These are phyloP conservation scores for Microctenopoma steveboyesi DNA, from an alignment of 2,797 vertebrate species.

Conservation along the genomic window DNA sequence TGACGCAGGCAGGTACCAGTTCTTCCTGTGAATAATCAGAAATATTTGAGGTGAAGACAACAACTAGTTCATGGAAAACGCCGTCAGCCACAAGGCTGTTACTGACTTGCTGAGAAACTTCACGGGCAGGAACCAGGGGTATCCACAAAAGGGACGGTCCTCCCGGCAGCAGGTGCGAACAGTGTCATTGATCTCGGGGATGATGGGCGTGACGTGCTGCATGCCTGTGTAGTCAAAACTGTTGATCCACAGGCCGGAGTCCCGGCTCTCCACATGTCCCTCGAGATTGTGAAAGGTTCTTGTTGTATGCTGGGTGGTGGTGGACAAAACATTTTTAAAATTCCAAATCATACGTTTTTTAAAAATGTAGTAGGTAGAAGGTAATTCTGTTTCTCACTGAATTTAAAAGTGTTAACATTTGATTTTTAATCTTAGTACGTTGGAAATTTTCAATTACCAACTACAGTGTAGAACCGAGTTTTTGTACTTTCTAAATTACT, in stretches of 20 bases:
- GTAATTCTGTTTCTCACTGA: too few species aligned
- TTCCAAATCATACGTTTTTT: too few species aligned
- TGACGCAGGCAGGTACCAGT: slow-evolving; percentile 94
- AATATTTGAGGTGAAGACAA: not conserved
- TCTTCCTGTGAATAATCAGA: slow-evolving; percentile 85
- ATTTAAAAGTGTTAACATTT: too few species aligned
- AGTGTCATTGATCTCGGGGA: slow-evolving; percentile 93
- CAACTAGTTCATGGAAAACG: too few species aligned
- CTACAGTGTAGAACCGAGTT: not conserved
- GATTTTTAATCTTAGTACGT: too few species aligned
- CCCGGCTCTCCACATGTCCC: slow-evolving; percentile 87
- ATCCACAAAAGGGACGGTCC: slow-evolving; percentile 91
- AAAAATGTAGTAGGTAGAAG: too few species aligned
- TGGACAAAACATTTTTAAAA: not conserved
- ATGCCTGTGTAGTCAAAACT: slow-evolving; percentile 95
- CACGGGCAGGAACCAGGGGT: slow-evolving; percentile 95
- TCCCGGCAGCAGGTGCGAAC: slow-evolving; percentile 86
- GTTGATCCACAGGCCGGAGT: slow-evolving; percentile 98
- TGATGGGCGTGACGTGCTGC: slow-evolving; percentile 88
- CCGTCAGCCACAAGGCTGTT: not conserved
- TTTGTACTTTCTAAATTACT: not conserved
- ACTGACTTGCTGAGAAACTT: slow-evolving; percentile 93
- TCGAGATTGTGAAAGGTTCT: slow-evolving; percentile 89
- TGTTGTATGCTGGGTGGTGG: slow-evolving; percentile 84
- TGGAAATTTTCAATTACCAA: too few species aligned